phyloP scores from a whole-genome alignment of 2,797 vertebrate genomes.

The Argyrosomus regius region DNA sequence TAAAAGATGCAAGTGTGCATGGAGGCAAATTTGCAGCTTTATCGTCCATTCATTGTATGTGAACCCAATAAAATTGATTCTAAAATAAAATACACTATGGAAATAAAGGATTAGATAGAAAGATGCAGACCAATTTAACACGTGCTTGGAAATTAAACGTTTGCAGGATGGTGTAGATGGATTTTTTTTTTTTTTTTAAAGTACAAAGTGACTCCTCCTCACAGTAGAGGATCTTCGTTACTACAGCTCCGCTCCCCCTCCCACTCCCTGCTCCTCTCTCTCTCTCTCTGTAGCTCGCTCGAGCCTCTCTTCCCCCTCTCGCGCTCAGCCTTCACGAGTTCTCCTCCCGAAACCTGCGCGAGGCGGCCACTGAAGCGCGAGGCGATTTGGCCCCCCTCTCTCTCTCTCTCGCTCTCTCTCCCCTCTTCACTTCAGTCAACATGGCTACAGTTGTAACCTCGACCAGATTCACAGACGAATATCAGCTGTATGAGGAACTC shows the following conservation, averaged over 20 bases:
- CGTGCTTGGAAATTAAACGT: too few species aligned
- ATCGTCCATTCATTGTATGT: neutral
- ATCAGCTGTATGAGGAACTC: conserved; percentile 97
- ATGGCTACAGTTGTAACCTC: conserved; percentile 96
- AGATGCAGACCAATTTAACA: neutral
- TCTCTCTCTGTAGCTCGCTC: conserved; percentile 43
- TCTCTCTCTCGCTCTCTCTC: neutral
- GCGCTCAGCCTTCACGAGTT: conserved; percentile 80
- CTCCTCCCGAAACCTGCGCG: conserved; percentile 81
- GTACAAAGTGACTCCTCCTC: conserved; percentile 21
- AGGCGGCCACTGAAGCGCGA: conserved; percentile 79
- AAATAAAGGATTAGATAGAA: neutral
- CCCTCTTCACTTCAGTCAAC: conserved; percentile 74
- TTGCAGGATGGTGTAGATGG: too few species aligned
- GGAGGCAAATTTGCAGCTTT: too few species aligned
- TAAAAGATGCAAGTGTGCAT: too few species aligned
- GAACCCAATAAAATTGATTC: neutral
- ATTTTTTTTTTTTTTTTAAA: neutral
- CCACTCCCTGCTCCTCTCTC: conserved; percentile 48
- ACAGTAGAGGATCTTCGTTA: conserved; percentile 66
- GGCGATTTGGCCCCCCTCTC: conserved; percentile 66
- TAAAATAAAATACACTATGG: neutral
- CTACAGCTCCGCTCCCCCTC: conserved; percentile 59
- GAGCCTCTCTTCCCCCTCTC: conserved; percentile 65
- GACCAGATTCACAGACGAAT: conserved; percentile 96